Percentiles rank a stretch among this genome's conserved stretches.
phyloP scores from a whole-genome alignment of 1,140 invertebrate genomes.

The Bactericera cockerelli region DNA sequence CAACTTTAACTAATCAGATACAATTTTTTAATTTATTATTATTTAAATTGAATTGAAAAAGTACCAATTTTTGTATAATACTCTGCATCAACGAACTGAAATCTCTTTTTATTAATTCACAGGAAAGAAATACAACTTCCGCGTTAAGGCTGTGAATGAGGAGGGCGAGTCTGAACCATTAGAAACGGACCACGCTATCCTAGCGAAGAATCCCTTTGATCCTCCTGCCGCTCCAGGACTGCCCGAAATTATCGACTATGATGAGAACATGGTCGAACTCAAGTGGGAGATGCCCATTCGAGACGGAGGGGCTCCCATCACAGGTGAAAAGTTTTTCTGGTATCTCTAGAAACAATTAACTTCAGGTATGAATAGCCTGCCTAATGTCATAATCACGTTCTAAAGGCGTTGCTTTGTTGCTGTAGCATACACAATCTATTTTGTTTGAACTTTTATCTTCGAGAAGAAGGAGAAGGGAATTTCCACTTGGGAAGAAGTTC shows the following conservation, averaged over 20 bases:
- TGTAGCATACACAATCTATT: too few species aligned
- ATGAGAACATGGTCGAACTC: conserved; percentile 79
- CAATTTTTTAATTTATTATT: too few species aligned
- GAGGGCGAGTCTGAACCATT: conserved; percentile 89
- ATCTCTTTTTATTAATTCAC: too few species aligned
- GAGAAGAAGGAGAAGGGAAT: conserved; percentile 92
- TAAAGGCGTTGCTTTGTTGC: too few species aligned
- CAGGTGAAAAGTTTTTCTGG: conserved; percentile 29
- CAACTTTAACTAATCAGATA: too few species aligned
- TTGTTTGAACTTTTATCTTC: too few species aligned
- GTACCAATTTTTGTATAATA: too few species aligned
- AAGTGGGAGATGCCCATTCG: conserved; percentile 91
- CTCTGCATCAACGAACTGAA: too few species aligned
- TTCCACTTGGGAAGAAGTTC: conserved; percentile 72
- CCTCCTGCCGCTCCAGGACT: conserved; percentile 73
- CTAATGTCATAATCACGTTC: too few species aligned
- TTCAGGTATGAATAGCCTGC: too few species aligned
- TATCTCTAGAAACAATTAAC: neutral
- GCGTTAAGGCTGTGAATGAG: conserved; percentile 87
- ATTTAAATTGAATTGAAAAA: too few species aligned
- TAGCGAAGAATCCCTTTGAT: conserved; percentile 94
- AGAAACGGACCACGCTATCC: conserved; percentile 65
- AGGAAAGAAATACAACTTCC: conserved; percentile 81
- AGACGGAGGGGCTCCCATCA: conserved; percentile 93
- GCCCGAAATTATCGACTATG: conserved; percentile 85